Evolutionary conservation across 1,140 invertebrate species (phyloP).

Genomic region (Pseudomyrmex concolor): DNA sequence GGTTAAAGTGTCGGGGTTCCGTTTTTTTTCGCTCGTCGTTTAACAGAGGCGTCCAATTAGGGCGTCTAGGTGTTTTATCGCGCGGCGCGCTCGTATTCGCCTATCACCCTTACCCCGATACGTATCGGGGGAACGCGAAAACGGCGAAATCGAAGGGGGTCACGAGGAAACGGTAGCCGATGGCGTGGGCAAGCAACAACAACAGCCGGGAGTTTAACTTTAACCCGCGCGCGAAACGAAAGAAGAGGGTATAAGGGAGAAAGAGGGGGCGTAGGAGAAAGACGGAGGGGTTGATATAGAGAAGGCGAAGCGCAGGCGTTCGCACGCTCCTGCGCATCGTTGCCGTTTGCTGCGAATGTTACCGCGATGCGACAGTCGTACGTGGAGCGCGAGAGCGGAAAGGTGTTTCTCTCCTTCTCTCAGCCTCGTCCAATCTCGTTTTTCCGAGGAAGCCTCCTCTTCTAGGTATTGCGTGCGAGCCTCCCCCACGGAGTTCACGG

Average conservation of each 20-base stretch:
- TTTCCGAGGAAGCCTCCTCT: constrained; percentile 8
- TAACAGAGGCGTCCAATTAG: too few relatives aligned
- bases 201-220: constrained; percentile 41
- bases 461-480: constrained; percentile 33
- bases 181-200: constrained; percentile 39
- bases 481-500: background rate
- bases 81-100: background rate
- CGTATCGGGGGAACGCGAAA: constrained; percentile 38
- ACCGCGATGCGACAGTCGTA: constrained; percentile 79
- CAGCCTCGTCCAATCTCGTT: background rate
- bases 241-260: background rate
- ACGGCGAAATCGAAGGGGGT: constrained; percentile 28
- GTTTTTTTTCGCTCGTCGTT: background rate
- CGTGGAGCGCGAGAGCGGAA: constrained; percentile 78
- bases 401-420: constrained; percentile 69
- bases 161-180: constrained; percentile 39
- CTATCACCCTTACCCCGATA: background rate
- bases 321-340: constrained; percentile 59
- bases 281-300: constrained; percentile 28
- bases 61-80: background rate
- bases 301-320: constrained; percentile 66
- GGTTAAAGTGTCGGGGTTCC: constrained; percentile 2
- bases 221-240: constrained; percentile 24
- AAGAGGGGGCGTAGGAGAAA: background rate
- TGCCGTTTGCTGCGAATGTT: constrained; percentile 67